Conservation (phyloP, 1,140 invertebrate genomes). For the Rhyzopertha dominica region DNA sequence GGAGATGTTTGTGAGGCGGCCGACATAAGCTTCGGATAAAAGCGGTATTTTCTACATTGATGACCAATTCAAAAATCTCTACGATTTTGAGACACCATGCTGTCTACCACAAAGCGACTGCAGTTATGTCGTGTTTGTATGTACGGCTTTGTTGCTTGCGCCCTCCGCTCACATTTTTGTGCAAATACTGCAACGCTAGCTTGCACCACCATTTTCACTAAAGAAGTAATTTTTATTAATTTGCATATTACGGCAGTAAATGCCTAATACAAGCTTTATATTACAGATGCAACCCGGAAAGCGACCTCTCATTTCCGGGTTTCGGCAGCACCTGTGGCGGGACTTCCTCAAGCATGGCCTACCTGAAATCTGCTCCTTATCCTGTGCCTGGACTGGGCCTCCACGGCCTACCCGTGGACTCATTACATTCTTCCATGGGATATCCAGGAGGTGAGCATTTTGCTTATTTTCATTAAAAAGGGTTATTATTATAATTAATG, state of each 20-base stretch:
- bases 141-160: no score
- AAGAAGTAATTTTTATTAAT: no score
- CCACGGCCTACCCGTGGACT: constrained; percentile 54
- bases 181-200: no score
- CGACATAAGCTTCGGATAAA: neutral
- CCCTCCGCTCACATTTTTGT: no score
- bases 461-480: neutral
- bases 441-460: constrained; percentile 48
- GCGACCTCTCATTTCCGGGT: constrained; percentile 52
- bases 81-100: constrained; percentile 22
- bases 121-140: no score
- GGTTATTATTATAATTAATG: neutral
- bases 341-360: constrained; percentile 52
- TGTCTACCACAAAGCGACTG: no score
- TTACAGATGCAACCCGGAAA: constrained; percentile 51
- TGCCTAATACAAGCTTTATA: no score
- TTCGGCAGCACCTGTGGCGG: constrained; percentile 51
- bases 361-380: constrained; percentile 53
- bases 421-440: constrained; percentile 56
- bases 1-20: neutral
- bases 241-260: no score
- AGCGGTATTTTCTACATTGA: constrained; percentile 22
- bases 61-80: constrained; percentile 16
- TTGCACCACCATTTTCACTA: no score
- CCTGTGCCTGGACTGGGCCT: constrained; percentile 52